phyloP scores from a whole-genome alignment of 2,113 vertebrate genomes.

The Malurus elegans region DNA sequence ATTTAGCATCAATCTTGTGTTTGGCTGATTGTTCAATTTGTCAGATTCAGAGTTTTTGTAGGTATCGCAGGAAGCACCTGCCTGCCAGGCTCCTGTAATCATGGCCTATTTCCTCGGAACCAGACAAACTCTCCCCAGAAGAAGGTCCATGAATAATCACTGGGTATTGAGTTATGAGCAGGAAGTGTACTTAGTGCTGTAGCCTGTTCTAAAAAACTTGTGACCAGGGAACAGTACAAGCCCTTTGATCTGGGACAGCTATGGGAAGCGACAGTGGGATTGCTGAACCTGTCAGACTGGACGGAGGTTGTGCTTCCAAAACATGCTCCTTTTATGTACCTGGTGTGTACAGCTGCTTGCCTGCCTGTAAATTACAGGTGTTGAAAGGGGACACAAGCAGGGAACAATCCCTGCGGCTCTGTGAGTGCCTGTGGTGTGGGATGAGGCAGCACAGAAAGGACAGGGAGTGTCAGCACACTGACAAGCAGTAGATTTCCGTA shows the following conservation, averaged over 20 bases:
- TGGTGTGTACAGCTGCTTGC: not conserved
- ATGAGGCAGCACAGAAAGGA: not conserved
- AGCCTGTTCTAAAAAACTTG: not conserved
- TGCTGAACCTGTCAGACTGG: not conserved
- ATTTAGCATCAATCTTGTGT: not conserved
- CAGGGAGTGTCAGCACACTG: not conserved
- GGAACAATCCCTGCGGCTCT: not conserved
- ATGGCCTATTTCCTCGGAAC: not conserved
- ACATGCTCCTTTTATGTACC: not conserved
- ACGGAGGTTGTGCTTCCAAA: not conserved
- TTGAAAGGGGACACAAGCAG: not conserved
- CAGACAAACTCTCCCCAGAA: not conserved
- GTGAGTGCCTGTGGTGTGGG: rapidly evolving
- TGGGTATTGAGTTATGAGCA: not conserved
- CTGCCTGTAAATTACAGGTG: not conserved
- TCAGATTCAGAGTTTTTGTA: not conserved
- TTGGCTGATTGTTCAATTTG: not conserved
- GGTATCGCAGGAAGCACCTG: slow-evolving; percentile 54
- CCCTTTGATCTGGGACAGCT: not conserved
- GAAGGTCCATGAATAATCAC: not conserved
- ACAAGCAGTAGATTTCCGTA: not conserved
- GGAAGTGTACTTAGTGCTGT: not conserved
- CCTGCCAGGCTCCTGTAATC: not conserved
- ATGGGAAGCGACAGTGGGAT: rapidly evolving
- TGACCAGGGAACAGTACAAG: not conserved